phyloP scores from a whole-genome alignment of 2,888 invertebrate species.

The Cephus nigrinus region DNA sequence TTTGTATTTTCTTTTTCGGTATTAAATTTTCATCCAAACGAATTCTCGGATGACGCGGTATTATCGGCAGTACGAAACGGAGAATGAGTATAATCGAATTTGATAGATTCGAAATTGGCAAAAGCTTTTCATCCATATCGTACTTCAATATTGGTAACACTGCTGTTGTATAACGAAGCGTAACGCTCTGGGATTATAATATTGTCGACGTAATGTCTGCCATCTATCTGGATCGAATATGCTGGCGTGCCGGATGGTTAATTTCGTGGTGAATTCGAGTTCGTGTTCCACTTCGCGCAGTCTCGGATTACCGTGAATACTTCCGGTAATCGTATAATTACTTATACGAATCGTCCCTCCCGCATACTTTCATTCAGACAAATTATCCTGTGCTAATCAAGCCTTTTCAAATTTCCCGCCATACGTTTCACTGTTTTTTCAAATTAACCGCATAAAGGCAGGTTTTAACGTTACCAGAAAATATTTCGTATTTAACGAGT shows the following conservation, averaged over 20 bases:
- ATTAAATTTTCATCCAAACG: background rate
- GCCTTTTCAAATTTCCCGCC: background rate
- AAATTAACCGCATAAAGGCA: no score
- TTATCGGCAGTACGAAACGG: background rate
- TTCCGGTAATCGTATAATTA: background rate
- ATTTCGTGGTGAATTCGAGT: constrained; percentile 39
- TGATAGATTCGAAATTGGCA: background rate
- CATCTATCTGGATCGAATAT: constrained; percentile 47
- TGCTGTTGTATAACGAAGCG: background rate
- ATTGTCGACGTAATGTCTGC: constrained; percentile 44
- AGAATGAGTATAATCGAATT: background rate
- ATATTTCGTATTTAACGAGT: no score
- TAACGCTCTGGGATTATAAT: constrained; percentile 44
- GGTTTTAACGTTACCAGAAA: no score
- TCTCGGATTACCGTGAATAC: background rate
- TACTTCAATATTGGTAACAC: background rate
- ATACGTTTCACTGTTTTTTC: background rate
- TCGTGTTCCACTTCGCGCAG: background rate
- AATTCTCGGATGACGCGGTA: background rate
- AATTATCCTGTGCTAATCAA: background rate
- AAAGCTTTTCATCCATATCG: background rate
- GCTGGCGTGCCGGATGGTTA: constrained; percentile 29
- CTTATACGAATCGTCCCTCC: background rate
- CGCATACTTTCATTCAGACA: background rate
- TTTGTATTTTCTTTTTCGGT: background rate